A percentile compares a stretch with the other conserved stretches of the same genome.
Evolutionary conservation across 2,797 vertebrate species (phyloP).

Genomic region (Hydrocynus forskahlii): DNA sequence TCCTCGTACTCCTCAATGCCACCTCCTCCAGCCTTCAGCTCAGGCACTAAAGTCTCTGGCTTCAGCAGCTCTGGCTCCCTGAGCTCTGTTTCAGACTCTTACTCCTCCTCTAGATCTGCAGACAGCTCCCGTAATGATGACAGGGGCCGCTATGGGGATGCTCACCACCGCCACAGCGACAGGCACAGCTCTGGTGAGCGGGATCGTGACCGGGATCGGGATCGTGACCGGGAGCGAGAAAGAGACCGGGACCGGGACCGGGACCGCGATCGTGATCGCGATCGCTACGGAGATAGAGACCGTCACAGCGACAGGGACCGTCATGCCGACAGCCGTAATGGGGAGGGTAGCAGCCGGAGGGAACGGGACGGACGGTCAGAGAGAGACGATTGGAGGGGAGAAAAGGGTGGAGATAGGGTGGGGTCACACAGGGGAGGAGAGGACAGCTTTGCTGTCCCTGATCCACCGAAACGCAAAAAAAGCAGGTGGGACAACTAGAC

Average conservation of each 20-base stretch:
- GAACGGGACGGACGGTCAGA: slow-evolving; percentile 67
- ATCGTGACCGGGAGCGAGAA: neutral
- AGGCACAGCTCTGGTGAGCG: slow-evolving; percentile 70
- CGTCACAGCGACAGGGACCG: slow-evolving; percentile 67
- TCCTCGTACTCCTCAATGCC: slow-evolving; percentile 54
- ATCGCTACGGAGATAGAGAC: slow-evolving; percentile 72
- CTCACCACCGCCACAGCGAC: slow-evolving; percentile 72
- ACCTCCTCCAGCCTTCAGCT: slow-evolving; percentile 52
- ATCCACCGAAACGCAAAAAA: slow-evolving; percentile 94
- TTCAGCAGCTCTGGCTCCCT: slow-evolving; percentile 93
- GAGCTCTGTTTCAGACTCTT: slow-evolving; percentile 83
- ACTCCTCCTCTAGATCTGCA: slow-evolving; percentile 66
- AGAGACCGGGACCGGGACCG: slow-evolving; percentile 14
- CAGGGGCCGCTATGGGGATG: slow-evolving; percentile 73
- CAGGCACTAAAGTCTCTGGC: slow-evolving; percentile 75
- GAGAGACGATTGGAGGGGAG: slow-evolving; percentile 71
- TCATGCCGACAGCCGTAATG: slow-evolving; percentile 60
- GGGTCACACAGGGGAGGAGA: slow-evolving; percentile 59
- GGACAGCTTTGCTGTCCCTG: slow-evolving; percentile 92
- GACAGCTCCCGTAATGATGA: slow-evolving; percentile 71
- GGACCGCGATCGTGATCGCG: slow-evolving; percentile 33
- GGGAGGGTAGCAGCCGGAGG: slow-evolving; percentile 67
- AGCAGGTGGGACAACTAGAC: slow-evolving; percentile 97
- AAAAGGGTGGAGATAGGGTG: slow-evolving; percentile 75
- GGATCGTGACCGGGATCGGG: slow-evolving; percentile 43